phyloP scores from a whole-genome alignment of 2,888 invertebrate genomes.

The Caenorhabditis sulstoni region DNA sequence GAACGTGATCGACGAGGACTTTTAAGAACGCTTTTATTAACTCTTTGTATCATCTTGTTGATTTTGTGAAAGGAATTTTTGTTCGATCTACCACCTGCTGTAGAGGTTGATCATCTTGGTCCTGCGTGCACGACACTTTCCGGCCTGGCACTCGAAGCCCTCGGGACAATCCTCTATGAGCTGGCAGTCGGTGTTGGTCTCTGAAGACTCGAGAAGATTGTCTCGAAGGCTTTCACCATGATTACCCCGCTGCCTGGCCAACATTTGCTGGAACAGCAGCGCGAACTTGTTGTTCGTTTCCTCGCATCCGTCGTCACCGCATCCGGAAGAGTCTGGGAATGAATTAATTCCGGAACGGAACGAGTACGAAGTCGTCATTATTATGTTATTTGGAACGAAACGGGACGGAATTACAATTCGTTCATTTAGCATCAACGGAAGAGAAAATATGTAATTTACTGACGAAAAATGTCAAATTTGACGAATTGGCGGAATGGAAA shows the following conservation, averaged over 20 bases:
- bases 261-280: constrained; percentile 43
- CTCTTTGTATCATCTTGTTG: constrained; percentile 14
- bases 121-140: constrained; percentile 39
- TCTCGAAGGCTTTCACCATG: not conserved
- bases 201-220: not conserved
- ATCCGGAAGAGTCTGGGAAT: not conserved
- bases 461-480: too few species aligned
- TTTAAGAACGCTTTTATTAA: not conserved
- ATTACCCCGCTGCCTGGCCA: constrained; percentile 42
- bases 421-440: too few species aligned
- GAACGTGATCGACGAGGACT: constrained; percentile 49
- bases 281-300: constrained; percentile 53
- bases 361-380: not conserved
- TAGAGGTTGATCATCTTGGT: constrained; percentile 55
- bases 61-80: constrained; percentile 9
- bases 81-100: constrained; percentile 44
- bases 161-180: constrained; percentile 44
- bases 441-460: too few species aligned
- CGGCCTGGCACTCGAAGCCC: constrained; percentile 26
- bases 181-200: constrained; percentile 30
- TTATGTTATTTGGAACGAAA: constrained; percentile 5
- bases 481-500: too few species aligned
- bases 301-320: constrained; percentile 18
- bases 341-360: too few species aligned
- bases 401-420: too few species aligned